Conservation (phyloP, 64 coral and sea anemone genomes). For the Pachyseris speciosa region DNA sequence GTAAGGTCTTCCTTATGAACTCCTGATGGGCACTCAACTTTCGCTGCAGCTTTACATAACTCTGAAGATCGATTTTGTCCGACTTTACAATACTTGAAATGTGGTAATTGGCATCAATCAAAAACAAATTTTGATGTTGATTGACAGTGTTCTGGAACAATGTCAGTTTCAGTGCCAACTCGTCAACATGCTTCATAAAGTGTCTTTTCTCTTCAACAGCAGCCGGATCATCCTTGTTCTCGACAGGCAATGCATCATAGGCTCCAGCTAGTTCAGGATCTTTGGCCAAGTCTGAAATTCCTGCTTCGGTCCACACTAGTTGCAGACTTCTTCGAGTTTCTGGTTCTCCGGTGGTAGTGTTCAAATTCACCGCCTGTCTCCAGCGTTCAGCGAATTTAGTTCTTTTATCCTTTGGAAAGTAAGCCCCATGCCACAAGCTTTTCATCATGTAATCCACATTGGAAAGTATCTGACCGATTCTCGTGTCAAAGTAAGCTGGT, state of each 20-base stretch:
- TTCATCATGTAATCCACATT: conserved; percentile 99
- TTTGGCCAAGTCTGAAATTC: conserved; percentile 83
- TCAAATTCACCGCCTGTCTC: conserved; percentile 98
- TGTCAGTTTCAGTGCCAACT: conserved; percentile 88
- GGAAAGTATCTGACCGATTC: conserved; percentile 91
- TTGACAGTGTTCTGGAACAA: conserved; percentile 85
- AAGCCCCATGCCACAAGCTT: conserved; percentile 98
- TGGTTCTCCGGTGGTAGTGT: conserved; percentile 82
- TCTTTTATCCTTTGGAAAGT: conserved; percentile 98
- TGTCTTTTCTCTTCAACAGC: conserved; percentile 74
- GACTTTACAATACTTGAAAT: conserved; percentile 84
- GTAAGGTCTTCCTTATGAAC: conserved; percentile 88
- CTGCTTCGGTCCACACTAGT: conserved; percentile 97
- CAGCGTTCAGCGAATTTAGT: conserved; percentile 98
- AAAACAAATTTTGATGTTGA: conserved; percentile 95
- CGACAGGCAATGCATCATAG: conserved; percentile 60
- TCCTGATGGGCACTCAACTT: conserved; percentile 80
- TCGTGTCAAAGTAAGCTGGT: conserved; percentile 92
- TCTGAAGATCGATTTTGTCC: conserved; percentile 86
- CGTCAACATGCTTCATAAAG: conserved; percentile 91
- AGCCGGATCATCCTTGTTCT: conserved; percentile 84
- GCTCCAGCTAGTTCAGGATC: conserved; percentile 80
- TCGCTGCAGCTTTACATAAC: conserved; percentile 87
- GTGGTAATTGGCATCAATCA: conserved; percentile 88
- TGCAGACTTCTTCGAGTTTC: conserved; percentile 92